Evolutionary conservation across 2,113 vertebrate species (phyloP).

Genomic region (Meles meles): DNA sequence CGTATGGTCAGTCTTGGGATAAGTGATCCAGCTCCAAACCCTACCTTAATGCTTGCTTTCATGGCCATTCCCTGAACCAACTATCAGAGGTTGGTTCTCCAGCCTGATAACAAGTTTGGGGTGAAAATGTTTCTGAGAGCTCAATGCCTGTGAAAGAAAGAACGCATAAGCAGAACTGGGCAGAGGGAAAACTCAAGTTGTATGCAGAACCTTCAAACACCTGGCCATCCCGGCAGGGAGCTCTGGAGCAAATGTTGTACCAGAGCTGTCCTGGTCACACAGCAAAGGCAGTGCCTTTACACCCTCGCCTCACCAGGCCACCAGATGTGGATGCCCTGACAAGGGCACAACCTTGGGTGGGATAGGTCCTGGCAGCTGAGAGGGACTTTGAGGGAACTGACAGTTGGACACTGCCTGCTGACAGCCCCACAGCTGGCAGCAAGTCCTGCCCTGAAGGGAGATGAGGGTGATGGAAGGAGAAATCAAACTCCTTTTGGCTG

Average conservation of each 20-base stretch:
- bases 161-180: not conserved
- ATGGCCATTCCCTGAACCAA: not conserved
- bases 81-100: not conserved
- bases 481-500: not conserved
- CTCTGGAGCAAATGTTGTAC: not conserved
- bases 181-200: not conserved
- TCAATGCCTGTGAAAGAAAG: not conserved
- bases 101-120: not conserved
- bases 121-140: not conserved
- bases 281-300: not conserved
- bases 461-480: not conserved
- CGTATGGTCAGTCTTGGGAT: not conserved
- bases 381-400: not conserved
- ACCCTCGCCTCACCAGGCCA: not conserved
- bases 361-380: not conserved
- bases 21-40: not conserved
- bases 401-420: not conserved
- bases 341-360: not conserved
- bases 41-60: not conserved
- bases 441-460: not conserved
- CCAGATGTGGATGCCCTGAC: not conserved
- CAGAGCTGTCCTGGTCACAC: not conserved
- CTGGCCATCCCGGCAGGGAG: accelerated
- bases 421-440: not conserved
- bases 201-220: not conserved